Conservation (phyloP, 2,797 vertebrate genomes). For the Brachyrhaphis roseni region DNA sequence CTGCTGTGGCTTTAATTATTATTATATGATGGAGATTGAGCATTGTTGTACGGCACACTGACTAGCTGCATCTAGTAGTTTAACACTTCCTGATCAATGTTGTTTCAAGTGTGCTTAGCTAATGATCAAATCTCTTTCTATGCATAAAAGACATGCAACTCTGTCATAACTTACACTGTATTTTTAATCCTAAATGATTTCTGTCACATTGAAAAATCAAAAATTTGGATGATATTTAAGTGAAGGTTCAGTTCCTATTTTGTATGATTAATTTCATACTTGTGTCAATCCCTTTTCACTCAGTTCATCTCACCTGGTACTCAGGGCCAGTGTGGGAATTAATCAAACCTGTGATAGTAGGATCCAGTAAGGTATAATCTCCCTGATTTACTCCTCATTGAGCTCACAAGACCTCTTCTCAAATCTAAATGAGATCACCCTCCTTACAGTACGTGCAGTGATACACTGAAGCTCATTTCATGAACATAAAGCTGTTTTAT, state of each 20-base stretch:
- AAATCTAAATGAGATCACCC: slow-evolving; percentile 38
- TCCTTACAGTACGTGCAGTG: slow-evolving; percentile 28
- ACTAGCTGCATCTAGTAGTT: neutral
- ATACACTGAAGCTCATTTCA: slow-evolving; percentile 13
- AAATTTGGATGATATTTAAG: neutral
- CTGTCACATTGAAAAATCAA: neutral
- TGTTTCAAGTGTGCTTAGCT: neutral
- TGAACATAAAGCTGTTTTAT: slow-evolving; percentile 46
- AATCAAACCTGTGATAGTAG: slow-evolving; percentile 39
- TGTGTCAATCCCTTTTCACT: slow-evolving; percentile 20
- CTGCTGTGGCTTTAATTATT: too few relatives aligned
- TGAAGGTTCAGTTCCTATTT: neutral
- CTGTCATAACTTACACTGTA: neutral
- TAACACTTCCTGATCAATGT: neutral
- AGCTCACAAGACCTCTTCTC: slow-evolving; percentile 30
- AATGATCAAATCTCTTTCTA: neutral
- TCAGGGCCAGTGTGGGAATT: slow-evolving; percentile 20
- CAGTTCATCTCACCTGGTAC: slow-evolving; percentile 27
- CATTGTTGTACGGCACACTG: too few relatives aligned
- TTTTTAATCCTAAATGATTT: neutral
- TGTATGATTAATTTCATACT: neutral
- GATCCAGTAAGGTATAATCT: slow-evolving; percentile 25
- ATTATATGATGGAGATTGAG: too few relatives aligned
- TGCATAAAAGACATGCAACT: neutral
- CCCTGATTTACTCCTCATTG: slow-evolving; percentile 49